Evolutionary conservation across 2,797 vertebrate genomes (phyloP), one percentile per base, ranked within the genome.

Genomic region (Hydrophis major): DNA sequence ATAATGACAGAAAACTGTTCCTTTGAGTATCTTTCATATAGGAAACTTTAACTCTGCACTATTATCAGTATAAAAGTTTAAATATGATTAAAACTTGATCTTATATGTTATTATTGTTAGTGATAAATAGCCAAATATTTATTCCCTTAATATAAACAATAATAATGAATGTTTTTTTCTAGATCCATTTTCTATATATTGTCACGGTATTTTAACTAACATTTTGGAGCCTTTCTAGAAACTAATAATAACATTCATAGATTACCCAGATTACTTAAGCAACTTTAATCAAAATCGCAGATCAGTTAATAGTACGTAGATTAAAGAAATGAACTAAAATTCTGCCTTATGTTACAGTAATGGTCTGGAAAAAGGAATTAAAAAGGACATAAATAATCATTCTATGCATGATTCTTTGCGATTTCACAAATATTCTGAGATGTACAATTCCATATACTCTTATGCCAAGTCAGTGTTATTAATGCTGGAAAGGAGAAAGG

Each of bases 1-100:
- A 25, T 90, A 42, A 93, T 94, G 92, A 93, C n/a, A 93, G 94
- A 94, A 90, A 25, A 53, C 69, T 92, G 8, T 93, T 94, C 83
- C 94, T 93, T 94, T 42, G 87, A 93, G 86, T 95, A 60, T 86
- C 57, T 13, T 0, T 74, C 69, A 56, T 86, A 53, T 32, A 89
- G 63, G 53, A 25, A 83, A 60, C 27, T 47, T 88, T 83, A 56
- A 61, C 63, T 28, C 66, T 66, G 20, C 4, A 69, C 27, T 63
- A 27, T 60, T 57, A 25, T n/a, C 63, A 88, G 32, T 27, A 53
- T 56, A 88, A 10, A 60, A 92, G 59, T 86, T 93, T 86, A 28
- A 57, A 92, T 88, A 78, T 92, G 7, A 87, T 86, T 94, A 89
- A 91, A 47, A n/a, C n/a, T 94, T 42, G 93, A 28, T 91, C 83